Base-by-base conservation (phyloP, 2,888 invertebrate genomes). In the Hermodice carunculata region DNA sequence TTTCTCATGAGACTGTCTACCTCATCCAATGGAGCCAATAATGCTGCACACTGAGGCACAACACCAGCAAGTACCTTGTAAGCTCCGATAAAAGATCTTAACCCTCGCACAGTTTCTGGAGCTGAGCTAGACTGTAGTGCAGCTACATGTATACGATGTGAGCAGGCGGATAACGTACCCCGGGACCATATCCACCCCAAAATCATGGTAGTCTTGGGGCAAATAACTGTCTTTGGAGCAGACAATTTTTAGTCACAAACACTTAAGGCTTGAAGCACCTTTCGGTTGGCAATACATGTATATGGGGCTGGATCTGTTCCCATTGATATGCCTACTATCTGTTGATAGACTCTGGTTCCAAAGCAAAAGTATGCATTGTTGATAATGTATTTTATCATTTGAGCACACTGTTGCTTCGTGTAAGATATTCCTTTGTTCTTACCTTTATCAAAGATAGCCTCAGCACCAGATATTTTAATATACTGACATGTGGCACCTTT, bases 131-230 rank as follows among this genome's bases (percentile, higher is more conserved):
- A 43, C 2, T 66, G 43, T 24, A 72, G 43, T n/a, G 60, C 42
- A 2, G 74, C 61, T 8, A 74, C n/a, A n/a, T n/a, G n/a, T n/a
- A n/a, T 54, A 11, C 63, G 54, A 44, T 75, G 70, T 5, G 66
- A 67, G 29, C 70, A 71, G 11, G 69, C 67, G 11, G 61, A 58
- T 5, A 75, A 26, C 11, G 24, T 24, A 8, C 71, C 73, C 26
- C 68, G 44, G 8, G 65, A 51, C 72, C 71, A 75, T n/a, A 66
- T 51, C 75, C 73, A 74, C 19, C 70, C 70, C 17, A 73, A 51
- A 1, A 69, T 66, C 5, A 54, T 63, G 8, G 67, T 67, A 0
- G 58, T 43, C 14, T 46, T 56, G 22, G 67, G 70, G 28, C 62
- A 61, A 24, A 70, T 66, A 14, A 65, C 44, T 3, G 71, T 74